Conservation (phyloP, 2,113 vertebrate genomes). For the Craseonycteris thonglongyai region DNA sequence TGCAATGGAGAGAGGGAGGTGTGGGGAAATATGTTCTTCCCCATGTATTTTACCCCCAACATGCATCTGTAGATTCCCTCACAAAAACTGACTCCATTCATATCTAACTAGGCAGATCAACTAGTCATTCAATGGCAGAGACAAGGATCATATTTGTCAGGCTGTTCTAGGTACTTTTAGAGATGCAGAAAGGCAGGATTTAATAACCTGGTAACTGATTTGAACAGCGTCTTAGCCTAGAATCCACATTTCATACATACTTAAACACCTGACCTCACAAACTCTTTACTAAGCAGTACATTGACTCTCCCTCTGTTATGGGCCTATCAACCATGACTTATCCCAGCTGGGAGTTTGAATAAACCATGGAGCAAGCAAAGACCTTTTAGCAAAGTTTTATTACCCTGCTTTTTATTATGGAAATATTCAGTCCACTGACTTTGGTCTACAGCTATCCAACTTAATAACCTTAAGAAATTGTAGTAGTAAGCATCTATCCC, state of each 20-base stretch:
- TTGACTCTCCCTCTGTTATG: neutral
- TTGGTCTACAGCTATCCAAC: neutral
- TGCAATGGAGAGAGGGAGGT: neutral
- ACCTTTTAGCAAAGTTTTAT: neutral
- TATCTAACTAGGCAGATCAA: neutral
- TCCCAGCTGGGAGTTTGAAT: neutral
- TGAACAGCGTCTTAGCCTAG: neutral
- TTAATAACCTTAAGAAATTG: conserved; percentile 10
- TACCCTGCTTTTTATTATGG: neutral
- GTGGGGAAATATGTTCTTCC: neutral
- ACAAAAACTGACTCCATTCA: neutral
- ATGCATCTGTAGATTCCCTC: neutral
- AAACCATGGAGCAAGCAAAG: neutral
- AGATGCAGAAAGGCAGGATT: neutral
- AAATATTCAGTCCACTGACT: neutral
- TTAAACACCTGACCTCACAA: neutral
- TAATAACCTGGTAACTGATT: neutral
- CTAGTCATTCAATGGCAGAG: neutral
- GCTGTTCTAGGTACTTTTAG: neutral
- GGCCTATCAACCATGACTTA: neutral
- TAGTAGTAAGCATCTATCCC: neutral
- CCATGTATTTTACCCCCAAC: neutral
- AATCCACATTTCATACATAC: neutral
- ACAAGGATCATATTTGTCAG: neutral
- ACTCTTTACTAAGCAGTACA: neutral